These are phyloP conservation scores for Actinernus sp. DNA, from an alignment of 92 coral and sea anemone genomes.

Conservation along the genomic window DNA sequence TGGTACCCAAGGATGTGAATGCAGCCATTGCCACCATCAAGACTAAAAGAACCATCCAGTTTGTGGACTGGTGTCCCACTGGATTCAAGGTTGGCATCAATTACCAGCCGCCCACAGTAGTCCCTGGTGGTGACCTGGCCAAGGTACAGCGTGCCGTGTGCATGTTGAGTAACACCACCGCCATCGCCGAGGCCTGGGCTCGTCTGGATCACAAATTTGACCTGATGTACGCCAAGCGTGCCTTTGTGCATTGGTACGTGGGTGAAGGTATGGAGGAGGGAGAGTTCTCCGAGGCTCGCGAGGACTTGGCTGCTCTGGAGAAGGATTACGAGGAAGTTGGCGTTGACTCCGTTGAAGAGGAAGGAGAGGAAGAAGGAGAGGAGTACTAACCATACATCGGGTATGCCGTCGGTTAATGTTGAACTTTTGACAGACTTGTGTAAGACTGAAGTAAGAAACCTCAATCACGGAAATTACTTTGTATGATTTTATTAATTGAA, in stretches of 20 bases:
- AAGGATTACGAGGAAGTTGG: conserved; percentile 72
- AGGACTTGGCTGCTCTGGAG: conserved; percentile 75
- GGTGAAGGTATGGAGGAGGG: conserved; percentile 96
- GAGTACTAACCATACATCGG: too few relatives aligned
- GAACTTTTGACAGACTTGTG: too few relatives aligned
- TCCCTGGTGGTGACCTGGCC: conserved; percentile 90
- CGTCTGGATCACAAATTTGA: conserved; percentile 48
- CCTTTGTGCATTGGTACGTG: conserved; percentile 94
- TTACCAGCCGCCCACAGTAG: conserved; percentile 86
- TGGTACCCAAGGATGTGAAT: conserved; percentile 93
- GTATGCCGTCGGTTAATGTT: too few relatives aligned
- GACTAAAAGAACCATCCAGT: conserved; percentile 96
- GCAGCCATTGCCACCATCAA: conserved; percentile 96
- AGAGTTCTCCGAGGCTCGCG: conserved; percentile 96
- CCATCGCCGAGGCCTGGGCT: conserved; percentile 94
- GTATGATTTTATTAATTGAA: too few relatives aligned
- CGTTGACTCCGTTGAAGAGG: conserved; percentile 32
- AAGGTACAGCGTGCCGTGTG: conserved; percentile 96
- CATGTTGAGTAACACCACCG: conserved; percentile 95
- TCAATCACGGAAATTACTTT: too few relatives aligned
- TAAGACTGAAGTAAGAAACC: too few relatives aligned
- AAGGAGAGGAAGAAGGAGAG: conserved; percentile 35
- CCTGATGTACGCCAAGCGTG: conserved; percentile 95
- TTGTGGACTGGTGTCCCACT: conserved; percentile 97
- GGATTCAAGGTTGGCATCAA: conserved; percentile 91